Percentiles rank a stretch among this genome's conserved stretches.
Evolutionary conservation across 2,113 vertebrate genomes (phyloP).

Genomic region (Xenopus laevis): DNA sequence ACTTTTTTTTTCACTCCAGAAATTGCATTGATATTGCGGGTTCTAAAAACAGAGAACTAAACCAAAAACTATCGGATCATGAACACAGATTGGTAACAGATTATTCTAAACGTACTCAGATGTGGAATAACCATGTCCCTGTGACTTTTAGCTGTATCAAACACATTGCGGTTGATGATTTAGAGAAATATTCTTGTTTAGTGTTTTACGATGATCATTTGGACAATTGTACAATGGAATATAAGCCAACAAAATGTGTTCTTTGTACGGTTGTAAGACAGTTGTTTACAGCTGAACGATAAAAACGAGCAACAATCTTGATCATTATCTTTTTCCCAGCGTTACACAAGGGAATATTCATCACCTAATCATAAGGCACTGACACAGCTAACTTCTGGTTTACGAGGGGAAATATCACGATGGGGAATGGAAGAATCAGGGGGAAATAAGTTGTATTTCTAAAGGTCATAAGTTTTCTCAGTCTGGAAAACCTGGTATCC

Average conservation of each 20-base stretch:
- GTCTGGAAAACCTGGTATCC: no score
- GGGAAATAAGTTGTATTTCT: no score
- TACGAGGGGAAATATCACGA: neutral
- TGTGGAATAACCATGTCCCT: neutral
- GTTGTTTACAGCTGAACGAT: neutral
- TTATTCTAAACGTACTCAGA: neutral
- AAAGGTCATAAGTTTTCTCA: no score
- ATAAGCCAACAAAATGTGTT: neutral
- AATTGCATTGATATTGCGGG: conserved; percentile 24
- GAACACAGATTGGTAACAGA: conserved; percentile 2
- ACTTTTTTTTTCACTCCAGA: neutral
- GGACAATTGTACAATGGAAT: conserved; percentile 2
- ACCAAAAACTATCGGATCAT: neutral
- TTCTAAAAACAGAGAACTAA: neutral
- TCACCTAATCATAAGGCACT: conserved; percentile 13
- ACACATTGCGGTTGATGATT: neutral
- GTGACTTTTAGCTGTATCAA: neutral
- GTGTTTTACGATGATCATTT: neutral
- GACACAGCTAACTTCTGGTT: neutral
- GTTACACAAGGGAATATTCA: neutral
- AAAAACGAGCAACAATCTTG: neutral
- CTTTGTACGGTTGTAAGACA: neutral
- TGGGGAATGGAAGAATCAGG: no score
- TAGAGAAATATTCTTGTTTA: no score
- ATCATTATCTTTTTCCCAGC: neutral